These are phyloP conservation scores for Candoia aspera DNA, from an alignment of 2,113 vertebrate genomes.

Conservation along the genomic window DNA sequence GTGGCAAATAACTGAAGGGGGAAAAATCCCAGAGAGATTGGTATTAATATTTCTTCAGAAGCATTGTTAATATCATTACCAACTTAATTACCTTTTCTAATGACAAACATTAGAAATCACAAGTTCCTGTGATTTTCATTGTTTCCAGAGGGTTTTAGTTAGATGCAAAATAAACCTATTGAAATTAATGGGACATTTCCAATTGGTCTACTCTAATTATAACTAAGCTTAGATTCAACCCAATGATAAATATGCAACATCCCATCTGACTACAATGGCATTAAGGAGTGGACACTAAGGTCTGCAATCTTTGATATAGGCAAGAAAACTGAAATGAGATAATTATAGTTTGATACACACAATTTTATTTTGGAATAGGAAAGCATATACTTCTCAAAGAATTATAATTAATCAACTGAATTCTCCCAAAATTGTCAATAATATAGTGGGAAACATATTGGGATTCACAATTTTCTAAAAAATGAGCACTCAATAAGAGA, in stretches of 20 bases:
- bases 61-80: not conserved
- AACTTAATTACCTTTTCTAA: not conserved
- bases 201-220: not conserved
- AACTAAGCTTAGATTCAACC: not conserved
- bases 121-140: not conserved
- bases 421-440: not conserved
- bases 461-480: not conserved
- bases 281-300: too few species aligned
- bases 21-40: conserved; percentile 37
- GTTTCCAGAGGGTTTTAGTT: not conserved
- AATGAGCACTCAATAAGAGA: not conserved
- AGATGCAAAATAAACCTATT: not conserved
- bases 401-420: not conserved
- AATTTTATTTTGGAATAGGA: not conserved
- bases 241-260: not conserved
- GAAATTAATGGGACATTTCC: not conserved
- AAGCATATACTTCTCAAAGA: not conserved
- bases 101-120: too few species aligned
- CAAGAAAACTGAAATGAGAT: not conserved
- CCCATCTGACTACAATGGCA: not conserved
- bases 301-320: not conserved
- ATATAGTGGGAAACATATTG: not conserved
- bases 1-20: conserved; percentile 93
- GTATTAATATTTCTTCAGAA: conserved; percentile 43
- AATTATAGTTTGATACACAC: not conserved